Conservation (phyloP, 2,888 invertebrate species). For the Pyrochroa serraticornis region DNA sequence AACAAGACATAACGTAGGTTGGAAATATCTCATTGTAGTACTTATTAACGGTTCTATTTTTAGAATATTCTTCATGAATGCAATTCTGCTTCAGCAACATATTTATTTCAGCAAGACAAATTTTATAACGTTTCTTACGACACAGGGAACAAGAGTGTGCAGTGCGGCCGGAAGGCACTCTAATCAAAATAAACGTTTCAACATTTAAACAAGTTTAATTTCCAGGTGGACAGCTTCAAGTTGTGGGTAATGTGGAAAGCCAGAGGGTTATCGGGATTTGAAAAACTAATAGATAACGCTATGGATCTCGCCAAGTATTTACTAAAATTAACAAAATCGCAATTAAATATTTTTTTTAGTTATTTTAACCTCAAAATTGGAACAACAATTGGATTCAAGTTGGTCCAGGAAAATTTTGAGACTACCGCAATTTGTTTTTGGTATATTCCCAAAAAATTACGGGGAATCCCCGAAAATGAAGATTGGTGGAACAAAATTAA, state of each 20-base stretch:
- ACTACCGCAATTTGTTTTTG: constrained; percentile 91
- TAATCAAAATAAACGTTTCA: background rate
- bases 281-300: constrained; percentile 67
- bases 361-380: constrained; percentile 64
- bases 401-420: constrained; percentile 69
- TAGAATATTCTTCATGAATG: constrained; percentile 66
- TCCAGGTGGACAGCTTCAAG: constrained; percentile 83
- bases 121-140: constrained; percentile 82
- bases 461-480: constrained; percentile 54
- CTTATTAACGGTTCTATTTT: constrained; percentile 25
- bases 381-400: constrained; percentile 64
- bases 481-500: constrained; percentile 60
- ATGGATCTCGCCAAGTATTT: constrained; percentile 64
- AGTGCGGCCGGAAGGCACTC: constrained; percentile 85
- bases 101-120: constrained; percentile 85
- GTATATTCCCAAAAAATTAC: constrained; percentile 72
- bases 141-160: constrained; percentile 85
- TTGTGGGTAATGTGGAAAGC: constrained; percentile 93
- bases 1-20: constrained; percentile 60
- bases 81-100: constrained; percentile 75
- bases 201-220: background rate
- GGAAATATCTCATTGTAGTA: constrained; percentile 26
- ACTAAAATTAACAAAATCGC: background rate
- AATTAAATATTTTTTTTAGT: constrained; percentile 41
- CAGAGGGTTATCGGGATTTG: constrained; percentile 69